phyloP scores from a whole-genome alignment of 2,888 invertebrate genomes.

The Oegoconia quadripuncta region DNA sequence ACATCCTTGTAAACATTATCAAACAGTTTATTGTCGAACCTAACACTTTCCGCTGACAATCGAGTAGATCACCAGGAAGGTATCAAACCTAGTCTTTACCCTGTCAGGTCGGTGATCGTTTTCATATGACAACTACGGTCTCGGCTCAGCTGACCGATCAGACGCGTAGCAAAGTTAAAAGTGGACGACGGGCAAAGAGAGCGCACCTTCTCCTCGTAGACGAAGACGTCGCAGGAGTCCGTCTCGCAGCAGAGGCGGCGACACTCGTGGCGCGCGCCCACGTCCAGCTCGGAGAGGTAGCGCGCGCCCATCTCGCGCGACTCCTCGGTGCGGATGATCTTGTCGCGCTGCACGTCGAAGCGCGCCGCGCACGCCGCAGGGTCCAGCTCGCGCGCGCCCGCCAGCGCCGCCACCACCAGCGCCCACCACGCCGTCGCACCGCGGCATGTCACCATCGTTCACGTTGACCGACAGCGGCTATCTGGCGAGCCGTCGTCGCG shows the following conservation, averaged over 20 bases:
- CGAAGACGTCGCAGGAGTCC: conserved; percentile 92
- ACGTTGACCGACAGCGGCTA: not conserved
- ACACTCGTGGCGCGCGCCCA: conserved; percentile 90
- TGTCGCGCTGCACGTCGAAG: conserved; percentile 92
- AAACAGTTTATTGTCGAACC: too few species aligned
- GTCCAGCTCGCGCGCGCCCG: conserved; percentile 74
- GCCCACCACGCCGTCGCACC: not conserved
- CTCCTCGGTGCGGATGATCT: conserved; percentile 94
- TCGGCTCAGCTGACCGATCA: too few species aligned
- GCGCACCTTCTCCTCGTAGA: conserved; percentile 92
- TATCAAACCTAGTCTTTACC: too few species aligned
- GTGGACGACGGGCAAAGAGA: not conserved
- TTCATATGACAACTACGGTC: too few species aligned
- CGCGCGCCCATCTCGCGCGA: conserved; percentile 93
- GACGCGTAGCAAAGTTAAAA: too few species aligned
- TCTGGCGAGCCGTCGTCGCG: not conserved
- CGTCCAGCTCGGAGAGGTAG: conserved; percentile 91
- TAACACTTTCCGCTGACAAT: too few species aligned
- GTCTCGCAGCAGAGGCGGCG: conserved; percentile 93
- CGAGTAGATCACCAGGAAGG: too few species aligned
- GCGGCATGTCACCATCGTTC: not conserved
- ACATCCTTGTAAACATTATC: too few species aligned
- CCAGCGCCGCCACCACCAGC: conserved; percentile 27
- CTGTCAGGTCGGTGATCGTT: too few species aligned
- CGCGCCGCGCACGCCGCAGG: conserved; percentile 84